Conservation (phyloP, 2,113 vertebrate genomes). For the Blennius ocellaris region DNA sequence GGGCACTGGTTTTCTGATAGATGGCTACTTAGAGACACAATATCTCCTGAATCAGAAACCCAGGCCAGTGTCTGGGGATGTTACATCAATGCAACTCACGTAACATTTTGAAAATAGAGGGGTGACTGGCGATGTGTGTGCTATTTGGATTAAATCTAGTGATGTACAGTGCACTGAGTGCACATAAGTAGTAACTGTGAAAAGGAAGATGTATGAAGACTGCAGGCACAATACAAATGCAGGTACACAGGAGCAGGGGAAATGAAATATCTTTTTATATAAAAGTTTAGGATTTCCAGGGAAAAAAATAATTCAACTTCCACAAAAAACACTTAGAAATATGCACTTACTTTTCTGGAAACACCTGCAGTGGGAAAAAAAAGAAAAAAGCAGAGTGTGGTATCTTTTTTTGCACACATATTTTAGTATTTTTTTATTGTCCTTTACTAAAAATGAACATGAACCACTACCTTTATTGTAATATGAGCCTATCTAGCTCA, state of each 20-base stretch:
- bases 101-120: conserved; percentile 69
- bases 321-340: not conserved
- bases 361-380: too few species aligned
- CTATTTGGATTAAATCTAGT: conserved; percentile 78
- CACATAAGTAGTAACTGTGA: conserved; percentile 45
- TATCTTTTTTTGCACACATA: too few species aligned
- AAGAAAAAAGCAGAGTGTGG: too few species aligned
- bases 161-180: conserved; percentile 57
- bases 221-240: conserved; percentile 20
- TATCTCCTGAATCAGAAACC: conserved; percentile 74
- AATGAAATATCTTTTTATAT: conserved; percentile 21
- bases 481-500: too few species aligned
- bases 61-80: conserved; percentile 57
- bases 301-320: conserved; percentile 2
- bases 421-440: too few species aligned
- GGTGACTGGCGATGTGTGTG: conserved; percentile 45
- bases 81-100: conserved; percentile 76
- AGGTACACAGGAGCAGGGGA: conserved; percentile 16
- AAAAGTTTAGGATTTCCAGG: conserved; percentile 19
- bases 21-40: conserved; percentile 72
- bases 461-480: too few species aligned
- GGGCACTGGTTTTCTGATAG: conserved; percentile 76
- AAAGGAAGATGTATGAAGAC: conserved; percentile 39
- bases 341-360: too few species aligned
- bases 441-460: too few species aligned